Percentiles rank a stretch among this genome's conserved stretches.
phyloP scores from a whole-genome alignment of 2,888 invertebrate species.

The Drosophila flavopinicola region DNA sequence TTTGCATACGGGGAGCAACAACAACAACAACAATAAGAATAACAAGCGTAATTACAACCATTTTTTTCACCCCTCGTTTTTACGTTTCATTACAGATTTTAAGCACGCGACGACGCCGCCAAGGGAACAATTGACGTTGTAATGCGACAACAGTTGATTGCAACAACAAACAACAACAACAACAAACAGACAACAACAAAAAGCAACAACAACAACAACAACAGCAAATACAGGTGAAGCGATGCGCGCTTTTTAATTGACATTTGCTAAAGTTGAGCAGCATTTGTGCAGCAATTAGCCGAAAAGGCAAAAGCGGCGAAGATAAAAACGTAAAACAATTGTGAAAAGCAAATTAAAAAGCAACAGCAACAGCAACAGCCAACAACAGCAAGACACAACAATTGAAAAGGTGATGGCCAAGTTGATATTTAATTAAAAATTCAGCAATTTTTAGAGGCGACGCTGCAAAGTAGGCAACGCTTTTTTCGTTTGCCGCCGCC shows the following conservation, averaged over 20 bases:
- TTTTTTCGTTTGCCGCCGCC: slow-evolving; percentile 54
- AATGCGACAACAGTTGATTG: slow-evolving; percentile 77
- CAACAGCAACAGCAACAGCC: no score
- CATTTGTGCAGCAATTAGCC: slow-evolving; percentile 72
- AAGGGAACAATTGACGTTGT: slow-evolving; percentile 72
- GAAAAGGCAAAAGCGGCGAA: slow-evolving; percentile 12
- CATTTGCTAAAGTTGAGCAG: slow-evolving; percentile 65
- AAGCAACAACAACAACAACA: slow-evolving; percentile 21
- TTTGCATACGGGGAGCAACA: slow-evolving; percentile 54
- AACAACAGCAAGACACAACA: slow-evolving; percentile 34
- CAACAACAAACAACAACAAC: slow-evolving; percentile 38
- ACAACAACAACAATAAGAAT: slow-evolving; percentile 33
- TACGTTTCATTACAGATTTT: slow-evolving; percentile 79
- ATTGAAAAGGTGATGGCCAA: slow-evolving; percentile 58
- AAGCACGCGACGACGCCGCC: slow-evolving; percentile 55
- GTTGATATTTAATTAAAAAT: slow-evolving; percentile 80
- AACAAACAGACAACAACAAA: slow-evolving; percentile 19
- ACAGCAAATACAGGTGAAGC: slow-evolving; percentile 41
- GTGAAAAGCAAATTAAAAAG: slow-evolving; percentile 43
- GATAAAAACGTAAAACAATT: slow-evolving; percentile 51
- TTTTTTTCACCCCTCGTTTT: slow-evolving; percentile 47
- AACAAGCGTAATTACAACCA: slow-evolving; percentile 78
- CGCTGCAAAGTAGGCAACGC: slow-evolving; percentile 59
- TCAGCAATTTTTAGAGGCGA: slow-evolving; percentile 51
- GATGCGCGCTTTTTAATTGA: slow-evolving; percentile 77